Base-by-base conservation (phyloP, 2,113 vertebrate genomes). In the Anoura caudifer region DNA sequence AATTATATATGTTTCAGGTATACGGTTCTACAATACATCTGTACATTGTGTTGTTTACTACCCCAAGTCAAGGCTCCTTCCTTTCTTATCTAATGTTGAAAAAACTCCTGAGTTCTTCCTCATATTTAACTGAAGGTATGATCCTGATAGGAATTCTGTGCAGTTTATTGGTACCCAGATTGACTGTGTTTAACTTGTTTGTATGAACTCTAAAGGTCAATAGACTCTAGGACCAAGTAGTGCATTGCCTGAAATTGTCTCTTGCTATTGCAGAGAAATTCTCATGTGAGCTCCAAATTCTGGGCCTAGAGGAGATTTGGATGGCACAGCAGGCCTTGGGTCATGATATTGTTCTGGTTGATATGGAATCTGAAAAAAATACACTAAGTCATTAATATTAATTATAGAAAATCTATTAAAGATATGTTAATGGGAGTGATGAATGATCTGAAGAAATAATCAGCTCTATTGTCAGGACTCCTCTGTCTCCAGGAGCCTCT, bases 371-470 rank as follows among this genome's bases (percentile, higher is more conserved):
- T 90, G 24, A 31, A 86, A 77, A 95, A 95, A 73, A 61, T 61
- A 19, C 11, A 61, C 47, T 61, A 26, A 45, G 92, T 20, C 33
- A 75, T 90, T 94, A 84, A 75, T 38, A 61, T 87, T 87, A 86
- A 45, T 93, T 93, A 90, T 95, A 89, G 13, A 69, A 72, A 43
- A 80, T 43, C 56, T 79, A 70, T 10, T 45, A 36, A 91, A 88
- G 11, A 4, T 84, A 70, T 70, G 4, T 76, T 94, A 56, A 63
- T 89, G 56, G 24, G 19, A 0, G 4, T 13, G 9, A 61, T 95
- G 26, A 90, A 79, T 91, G 11, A 87, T 70, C 82, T 89, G 54
- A 50, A 85, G 45, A 95, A 93, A 83, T 50, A 59, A 56, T 92
- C 54, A 73, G 2, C 20, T 83, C 10, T 84, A 33, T 94, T 88